These are phyloP conservation scores for Anneissia japonica DNA, from an alignment of 35 echinoderm and acorn worm species.

Conservation along the genomic window DNA sequence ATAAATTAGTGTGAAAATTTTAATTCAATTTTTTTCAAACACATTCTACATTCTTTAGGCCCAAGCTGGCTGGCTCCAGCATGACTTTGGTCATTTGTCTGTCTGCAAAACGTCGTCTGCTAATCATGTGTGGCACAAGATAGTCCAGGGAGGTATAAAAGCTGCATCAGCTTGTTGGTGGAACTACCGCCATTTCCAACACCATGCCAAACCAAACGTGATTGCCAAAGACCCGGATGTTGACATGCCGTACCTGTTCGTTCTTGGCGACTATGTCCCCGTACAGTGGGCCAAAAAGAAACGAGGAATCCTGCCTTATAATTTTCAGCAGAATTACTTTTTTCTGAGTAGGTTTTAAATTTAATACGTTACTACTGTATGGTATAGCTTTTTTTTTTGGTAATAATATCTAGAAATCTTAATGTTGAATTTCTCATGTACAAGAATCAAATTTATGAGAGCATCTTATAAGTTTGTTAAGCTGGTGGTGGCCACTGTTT, in stretches of 20 bases:
- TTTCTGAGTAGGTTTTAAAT: conserved; percentile 46
- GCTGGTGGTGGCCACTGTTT: too few species aligned
- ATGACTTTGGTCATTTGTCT: conserved; percentile 73
- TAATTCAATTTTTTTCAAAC: too few species aligned
- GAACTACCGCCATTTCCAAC: conserved; percentile 73
- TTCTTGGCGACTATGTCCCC: conserved; percentile 61
- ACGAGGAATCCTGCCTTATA: conserved; percentile 58
- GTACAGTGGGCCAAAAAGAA: conserved; percentile 23
- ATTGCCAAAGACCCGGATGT: conserved; percentile 53
- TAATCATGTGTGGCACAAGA: conserved; percentile 46
- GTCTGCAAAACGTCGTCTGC: conserved; percentile 40
- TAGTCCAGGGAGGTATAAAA: conserved; percentile 53
- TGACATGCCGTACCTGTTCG: conserved; percentile 50
- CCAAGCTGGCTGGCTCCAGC: conserved; percentile 64
- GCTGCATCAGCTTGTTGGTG: conserved; percentile 66
- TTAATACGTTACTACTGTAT: background rate
- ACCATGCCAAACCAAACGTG: conserved; percentile 68
- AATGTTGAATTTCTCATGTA: too few species aligned
- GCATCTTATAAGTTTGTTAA: too few species aligned
- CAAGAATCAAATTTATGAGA: too few species aligned
- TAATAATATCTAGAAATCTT: too few species aligned
- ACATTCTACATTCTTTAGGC: conserved; percentile 32
- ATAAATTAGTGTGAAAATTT: background rate
- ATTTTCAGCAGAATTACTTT: conserved; percentile 59
- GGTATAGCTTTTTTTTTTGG: too few species aligned